These are phyloP conservation scores for Cacatua alba DNA, from an alignment of 2,113 vertebrate species.

Conservation along the genomic window DNA sequence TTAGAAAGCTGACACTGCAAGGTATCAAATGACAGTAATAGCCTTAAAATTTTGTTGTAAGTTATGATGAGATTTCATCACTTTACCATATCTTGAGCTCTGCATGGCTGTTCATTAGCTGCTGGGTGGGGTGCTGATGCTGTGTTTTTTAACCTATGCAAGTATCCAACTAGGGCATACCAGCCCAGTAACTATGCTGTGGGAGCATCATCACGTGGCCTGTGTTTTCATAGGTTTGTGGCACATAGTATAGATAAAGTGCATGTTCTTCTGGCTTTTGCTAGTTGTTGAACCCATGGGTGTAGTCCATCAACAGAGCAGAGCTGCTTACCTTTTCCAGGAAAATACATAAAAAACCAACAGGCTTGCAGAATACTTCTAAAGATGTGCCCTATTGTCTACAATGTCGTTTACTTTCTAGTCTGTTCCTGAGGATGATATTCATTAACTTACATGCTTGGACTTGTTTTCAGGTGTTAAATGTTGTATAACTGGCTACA, in stretches of 20 bases:
- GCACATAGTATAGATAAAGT: not conserved
- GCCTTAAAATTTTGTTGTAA: not conserved
- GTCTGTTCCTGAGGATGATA: accelerated
- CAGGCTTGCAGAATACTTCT: not conserved
- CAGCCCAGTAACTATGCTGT: not conserved
- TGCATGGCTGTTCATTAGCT: not conserved
- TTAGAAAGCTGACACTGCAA: not conserved
- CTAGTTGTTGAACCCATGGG: not conserved
- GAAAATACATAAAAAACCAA: accelerated
- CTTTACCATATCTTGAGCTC: not conserved
- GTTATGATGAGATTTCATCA: not conserved
- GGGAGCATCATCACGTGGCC: not conserved
- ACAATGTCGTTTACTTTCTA: not conserved
- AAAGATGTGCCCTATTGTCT: not conserved
- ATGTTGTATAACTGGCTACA: not conserved
- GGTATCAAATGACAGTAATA: not conserved
- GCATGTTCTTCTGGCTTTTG: not conserved
- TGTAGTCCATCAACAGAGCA: not conserved
- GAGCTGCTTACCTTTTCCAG: not conserved
- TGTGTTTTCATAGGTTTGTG: not conserved
- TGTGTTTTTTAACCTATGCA: not conserved
- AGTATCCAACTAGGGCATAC: not conserved
- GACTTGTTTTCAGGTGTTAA: slow-evolving; percentile 6
- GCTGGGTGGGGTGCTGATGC: not conserved
- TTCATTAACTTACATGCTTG: not conserved